These are phyloP conservation scores for Acrossocheilus wenchowensis DNA, from an alignment of 2,797 vertebrate species.

Conservation along the genomic window DNA sequence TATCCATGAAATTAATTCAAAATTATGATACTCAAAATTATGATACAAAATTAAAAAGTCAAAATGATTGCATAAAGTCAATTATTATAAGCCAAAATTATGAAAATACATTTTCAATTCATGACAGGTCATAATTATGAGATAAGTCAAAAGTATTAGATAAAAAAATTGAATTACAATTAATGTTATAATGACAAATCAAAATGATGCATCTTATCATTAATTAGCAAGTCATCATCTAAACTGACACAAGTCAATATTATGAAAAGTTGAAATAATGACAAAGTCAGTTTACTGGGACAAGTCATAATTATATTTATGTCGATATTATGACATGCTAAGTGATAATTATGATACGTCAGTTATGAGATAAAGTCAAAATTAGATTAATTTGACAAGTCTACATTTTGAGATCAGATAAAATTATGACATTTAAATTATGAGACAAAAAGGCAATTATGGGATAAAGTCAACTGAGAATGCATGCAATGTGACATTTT, in stretches of 20 bases:
- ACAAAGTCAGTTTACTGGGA: not conserved
- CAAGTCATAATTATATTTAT: not conserved
- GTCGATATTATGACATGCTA: not conserved
- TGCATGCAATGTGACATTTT: no score
- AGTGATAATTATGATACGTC: not conserved
- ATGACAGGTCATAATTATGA: not conserved
- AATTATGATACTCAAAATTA: no score
- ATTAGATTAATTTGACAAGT: no score
- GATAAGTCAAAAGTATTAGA: not conserved
- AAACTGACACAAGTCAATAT: not conserved
- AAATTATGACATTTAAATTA: no score
- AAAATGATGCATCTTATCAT: not conserved
- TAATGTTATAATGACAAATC: not conserved
- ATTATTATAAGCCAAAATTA: not conserved
- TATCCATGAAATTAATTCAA: no score
- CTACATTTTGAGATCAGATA: no score
- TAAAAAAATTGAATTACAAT: not conserved
- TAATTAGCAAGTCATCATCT: no score
- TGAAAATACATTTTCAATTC: not conserved
- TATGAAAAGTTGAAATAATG: not conserved
- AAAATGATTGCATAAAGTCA: not conserved
- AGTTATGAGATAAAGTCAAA: no score
- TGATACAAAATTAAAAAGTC: not conserved
- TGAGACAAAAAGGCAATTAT: not conserved
- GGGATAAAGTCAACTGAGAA: not conserved